These are phyloP conservation scores for Centruroides vittatus DNA, from an alignment of 1,140 invertebrate species.

Conservation along the genomic window DNA sequence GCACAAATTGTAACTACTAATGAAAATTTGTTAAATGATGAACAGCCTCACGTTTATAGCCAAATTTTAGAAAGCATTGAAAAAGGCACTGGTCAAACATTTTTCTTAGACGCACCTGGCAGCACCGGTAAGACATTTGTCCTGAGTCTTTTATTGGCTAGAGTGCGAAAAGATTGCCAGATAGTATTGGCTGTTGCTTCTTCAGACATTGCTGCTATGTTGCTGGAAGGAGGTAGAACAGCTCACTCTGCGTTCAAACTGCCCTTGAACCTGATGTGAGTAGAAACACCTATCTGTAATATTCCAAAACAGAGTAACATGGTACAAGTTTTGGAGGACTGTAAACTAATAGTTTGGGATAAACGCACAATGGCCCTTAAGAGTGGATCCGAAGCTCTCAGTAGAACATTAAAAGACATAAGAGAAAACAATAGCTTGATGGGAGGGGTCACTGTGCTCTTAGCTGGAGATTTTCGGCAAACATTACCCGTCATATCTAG, in stretches of 20 bases:
- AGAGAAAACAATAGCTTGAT: not conserved
- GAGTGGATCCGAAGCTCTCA: constrained; percentile 13
- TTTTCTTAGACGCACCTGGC: too few species aligned
- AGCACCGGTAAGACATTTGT: not conserved
- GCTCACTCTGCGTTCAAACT: constrained; percentile 37
- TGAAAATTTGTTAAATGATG: too few species aligned
- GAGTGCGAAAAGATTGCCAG: not conserved
- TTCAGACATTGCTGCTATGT: constrained; percentile 24
- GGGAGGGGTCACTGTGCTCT: constrained; percentile 7
- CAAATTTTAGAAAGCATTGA: too few species aligned
- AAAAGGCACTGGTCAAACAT: too few species aligned
- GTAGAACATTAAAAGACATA: not conserved
- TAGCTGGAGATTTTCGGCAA: constrained; percentile 12
- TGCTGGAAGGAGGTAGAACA: constrained; percentile 34
- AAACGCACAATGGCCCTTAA: constrained; percentile 27
- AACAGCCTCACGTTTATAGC: too few species aligned
- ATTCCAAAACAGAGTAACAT: constrained; percentile 18
- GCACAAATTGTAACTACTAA: too few species aligned
- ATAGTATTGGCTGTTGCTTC: not conserved
- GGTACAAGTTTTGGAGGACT: constrained; percentile 20
- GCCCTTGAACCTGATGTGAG: constrained; percentile 17
- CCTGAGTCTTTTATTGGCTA: not conserved
- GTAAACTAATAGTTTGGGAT: constrained; percentile 28
- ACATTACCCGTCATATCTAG: constrained; percentile 8
- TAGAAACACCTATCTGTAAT: constrained; percentile 17